Evolutionary conservation across 2,113 vertebrate genomes (phyloP).

Genomic region (Montifringilla adamsi): DNA sequence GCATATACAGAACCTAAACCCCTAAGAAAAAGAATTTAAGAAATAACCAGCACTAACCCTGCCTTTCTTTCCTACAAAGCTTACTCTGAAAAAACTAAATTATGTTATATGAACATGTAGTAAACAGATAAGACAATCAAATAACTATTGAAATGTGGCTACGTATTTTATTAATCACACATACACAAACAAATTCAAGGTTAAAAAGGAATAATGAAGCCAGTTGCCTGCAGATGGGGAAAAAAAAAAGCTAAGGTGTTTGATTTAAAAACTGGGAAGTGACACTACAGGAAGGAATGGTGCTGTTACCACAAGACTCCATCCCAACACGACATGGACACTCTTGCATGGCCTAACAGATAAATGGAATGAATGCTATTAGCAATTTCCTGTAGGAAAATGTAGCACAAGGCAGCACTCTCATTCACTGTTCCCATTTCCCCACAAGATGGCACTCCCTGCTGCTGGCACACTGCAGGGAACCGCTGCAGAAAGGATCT

Average conservation of each 20-base stretch:
- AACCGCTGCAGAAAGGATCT: background rate
- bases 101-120: background rate
- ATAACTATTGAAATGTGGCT: background rate
- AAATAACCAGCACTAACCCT: background rate
- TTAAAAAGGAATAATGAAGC: background rate
- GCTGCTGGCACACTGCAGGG: background rate
- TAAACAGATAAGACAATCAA: background rate
- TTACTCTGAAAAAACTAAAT: background rate
- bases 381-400: background rate
- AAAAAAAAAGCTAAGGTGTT: background rate
- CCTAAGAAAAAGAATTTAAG: background rate
- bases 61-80: background rate
- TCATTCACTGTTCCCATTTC: background rate
- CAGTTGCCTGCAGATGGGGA: background rate
- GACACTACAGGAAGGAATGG: background rate
- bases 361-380: background rate
- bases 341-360: background rate
- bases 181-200: background rate
- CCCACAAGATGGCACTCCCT: slow-evolving; percentile 53
- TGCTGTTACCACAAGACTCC: background rate
- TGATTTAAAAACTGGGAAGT: background rate
- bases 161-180: background rate
- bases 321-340: background rate
- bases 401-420: background rate
- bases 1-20: background rate